phyloP scores from a whole-genome alignment of 2,888 invertebrate genomes.

The Automeris io region DNA sequence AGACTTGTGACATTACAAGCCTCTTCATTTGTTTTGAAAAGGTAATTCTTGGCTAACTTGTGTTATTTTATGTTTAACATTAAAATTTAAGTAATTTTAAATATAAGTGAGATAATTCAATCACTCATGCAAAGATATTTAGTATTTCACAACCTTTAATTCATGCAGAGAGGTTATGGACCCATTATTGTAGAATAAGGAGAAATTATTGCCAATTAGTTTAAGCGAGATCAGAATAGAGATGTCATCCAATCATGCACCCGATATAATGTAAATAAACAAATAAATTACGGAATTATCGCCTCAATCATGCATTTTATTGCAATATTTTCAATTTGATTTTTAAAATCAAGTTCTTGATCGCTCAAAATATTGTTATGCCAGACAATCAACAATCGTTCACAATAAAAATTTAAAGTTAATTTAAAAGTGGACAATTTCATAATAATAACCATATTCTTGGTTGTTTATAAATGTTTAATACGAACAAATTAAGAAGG shows the following conservation, averaged over 20 bases:
- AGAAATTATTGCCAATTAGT: neutral
- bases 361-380: constrained; percentile 61
- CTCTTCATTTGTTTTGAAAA: too few species aligned
- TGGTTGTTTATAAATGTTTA: too few species aligned
- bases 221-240: neutral
- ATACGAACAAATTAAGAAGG: too few species aligned
- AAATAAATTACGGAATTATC: neutral
- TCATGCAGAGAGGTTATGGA: neutral
- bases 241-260: neutral
- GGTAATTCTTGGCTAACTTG: too few species aligned
- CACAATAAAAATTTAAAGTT: constrained; percentile 1
- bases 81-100: too few species aligned
- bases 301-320: constrained; percentile 5
- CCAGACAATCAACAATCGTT: constrained; percentile 18
- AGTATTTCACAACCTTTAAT: neutral
- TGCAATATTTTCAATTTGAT: neutral
- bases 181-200: neutral
- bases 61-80: too few species aligned
- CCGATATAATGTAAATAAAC: neutral
- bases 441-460: too few species aligned
- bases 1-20: too few species aligned
- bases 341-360: constrained; percentile 26
- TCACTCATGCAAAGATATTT: neutral
- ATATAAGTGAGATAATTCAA: too few species aligned
- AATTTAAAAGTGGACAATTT: neutral